These are phyloP conservation scores for Portevinia maculata DNA, from an alignment of 2,888 invertebrate species.

Conservation along the genomic window DNA sequence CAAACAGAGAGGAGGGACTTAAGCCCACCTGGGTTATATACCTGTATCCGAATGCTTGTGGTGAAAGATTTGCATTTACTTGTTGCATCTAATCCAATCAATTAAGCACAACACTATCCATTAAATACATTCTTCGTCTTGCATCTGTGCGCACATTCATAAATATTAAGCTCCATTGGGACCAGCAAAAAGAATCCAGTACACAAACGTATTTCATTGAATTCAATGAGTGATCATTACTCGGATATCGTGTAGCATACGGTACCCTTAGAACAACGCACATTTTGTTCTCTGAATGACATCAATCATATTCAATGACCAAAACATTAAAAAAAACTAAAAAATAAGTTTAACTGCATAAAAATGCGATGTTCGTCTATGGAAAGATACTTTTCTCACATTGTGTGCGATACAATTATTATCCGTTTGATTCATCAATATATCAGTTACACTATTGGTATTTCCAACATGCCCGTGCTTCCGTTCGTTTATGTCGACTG, in stretches of 20 bases:
- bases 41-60: not conserved
- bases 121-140: too few species aligned
- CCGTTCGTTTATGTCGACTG: slow-evolving; percentile 53
- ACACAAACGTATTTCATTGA: slow-evolving; percentile 2
- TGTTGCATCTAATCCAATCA: slow-evolving; percentile 18
- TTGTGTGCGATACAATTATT: slow-evolving; percentile 59
- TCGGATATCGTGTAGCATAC: not conserved
- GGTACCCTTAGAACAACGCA: slow-evolving; percentile 34
- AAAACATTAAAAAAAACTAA: slow-evolving; percentile 18
- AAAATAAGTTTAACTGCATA: slow-evolving; percentile 19
- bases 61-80: slow-evolving; percentile 32
- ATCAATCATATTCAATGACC: slow-evolving; percentile 69
- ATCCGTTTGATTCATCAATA: slow-evolving; percentile 56
- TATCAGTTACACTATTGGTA: slow-evolving; percentile 56
- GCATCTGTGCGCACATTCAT: slow-evolving; percentile 14
- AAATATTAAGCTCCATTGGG: slow-evolving; percentile 15
- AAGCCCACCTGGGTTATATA: not conserved
- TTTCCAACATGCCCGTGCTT: slow-evolving; percentile 56
- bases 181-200: slow-evolving; percentile 2
- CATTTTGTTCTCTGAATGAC: slow-evolving; percentile 34
- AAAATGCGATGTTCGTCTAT: slow-evolving; percentile 34
- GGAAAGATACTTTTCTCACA: slow-evolving; percentile 46
- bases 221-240: slow-evolving; percentile 4
- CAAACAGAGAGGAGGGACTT: slow-evolving; percentile 49
- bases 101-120: not conserved